Base-by-base conservation (phyloP, 2,888 invertebrate species). In the Cryptocheilus praepositus region DNA sequence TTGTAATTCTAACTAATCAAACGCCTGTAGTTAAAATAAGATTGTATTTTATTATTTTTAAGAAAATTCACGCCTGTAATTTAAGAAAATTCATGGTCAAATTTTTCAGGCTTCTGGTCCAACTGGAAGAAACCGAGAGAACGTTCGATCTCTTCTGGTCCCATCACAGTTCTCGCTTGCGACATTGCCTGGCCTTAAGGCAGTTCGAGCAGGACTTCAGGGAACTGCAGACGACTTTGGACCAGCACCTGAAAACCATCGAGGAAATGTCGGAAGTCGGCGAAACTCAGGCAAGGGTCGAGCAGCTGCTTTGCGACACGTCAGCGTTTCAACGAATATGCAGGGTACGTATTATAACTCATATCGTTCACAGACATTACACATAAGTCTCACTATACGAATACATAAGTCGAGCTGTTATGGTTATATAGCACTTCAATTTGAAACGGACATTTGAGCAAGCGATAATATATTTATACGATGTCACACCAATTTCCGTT, bases 101-200 rank as follows among this genome's bases (percentile, higher is more conserved):
- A n/a, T n/a, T n/a, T 88, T 91, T 80, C 90, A 96, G 98, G 89
- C 92, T 97, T 85, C 90, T 98, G 80, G 95, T 96, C 67, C 97
- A 98, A 90, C 90, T 98, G 85, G 97, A 97, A 89, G 98, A 98
- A 91, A 98, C 98, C 77, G 96, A 97, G 89, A 92, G 94, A 82
- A 95, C 96, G 75, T 98, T 99, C 89, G 97, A 97, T 89, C 94
- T 95, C 81, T 98, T 98, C 90, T 98, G 98, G 98, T 93, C 93
- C 64, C 94, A 95, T 83, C 98, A 98, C 91, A 96, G 96, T 82
- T 93, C 93, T 67, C 94, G 96, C 84, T 90, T 98, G 85, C 93
- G 95, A 83, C 96, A 97, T 88, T 98, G 97, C 90, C 91, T 98
- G 76, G 95, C 95, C 83, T 92, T 98, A 85, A 92, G 98, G 82